Conservation (phyloP, 2,797 vertebrate genomes). For the Merluccius polli region DNA sequence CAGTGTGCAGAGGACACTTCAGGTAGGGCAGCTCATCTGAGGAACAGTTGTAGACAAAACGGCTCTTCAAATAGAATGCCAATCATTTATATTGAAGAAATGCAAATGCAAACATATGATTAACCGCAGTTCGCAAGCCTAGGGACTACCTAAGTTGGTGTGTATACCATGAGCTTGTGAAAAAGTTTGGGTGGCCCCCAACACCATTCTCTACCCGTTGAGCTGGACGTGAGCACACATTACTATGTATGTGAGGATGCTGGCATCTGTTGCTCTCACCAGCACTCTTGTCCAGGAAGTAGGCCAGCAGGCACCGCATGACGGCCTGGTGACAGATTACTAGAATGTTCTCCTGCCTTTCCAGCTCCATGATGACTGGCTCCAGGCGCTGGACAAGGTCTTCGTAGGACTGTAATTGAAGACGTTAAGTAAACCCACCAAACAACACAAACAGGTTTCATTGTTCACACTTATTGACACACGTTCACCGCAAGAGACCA, state of each 20-base stretch:
- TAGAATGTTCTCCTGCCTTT: conserved; percentile 89
- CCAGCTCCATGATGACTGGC: conserved; percentile 95
- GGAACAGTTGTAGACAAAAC: not conserved
- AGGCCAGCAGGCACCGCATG: conserved; percentile 90
- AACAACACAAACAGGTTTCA: not conserved
- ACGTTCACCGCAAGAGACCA: not conserved
- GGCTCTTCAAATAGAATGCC: too few species aligned
- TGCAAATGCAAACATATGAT: not conserved
- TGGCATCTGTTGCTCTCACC: conserved; percentile 35
- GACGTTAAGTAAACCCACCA: not conserved
- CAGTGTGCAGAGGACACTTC: conserved; percentile 81
- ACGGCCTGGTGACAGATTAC: conserved; percentile 92
- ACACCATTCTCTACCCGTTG: not conserved
- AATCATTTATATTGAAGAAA: not conserved
- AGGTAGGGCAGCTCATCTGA: conserved; percentile 80
- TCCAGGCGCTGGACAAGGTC: conserved; percentile 91
- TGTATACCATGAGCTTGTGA: not conserved
- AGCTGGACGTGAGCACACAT: not conserved
- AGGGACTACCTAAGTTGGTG: not conserved
- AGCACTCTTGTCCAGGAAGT: conserved; percentile 89
- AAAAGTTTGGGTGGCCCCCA: not conserved
- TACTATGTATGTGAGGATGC: not conserved
- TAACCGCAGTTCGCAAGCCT: not conserved
- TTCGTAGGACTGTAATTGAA: conserved; percentile 79
- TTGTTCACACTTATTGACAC: not conserved